phyloP scores from a whole-genome alignment of 2,113 vertebrate species.

The Deroptyus accipitrinus region DNA sequence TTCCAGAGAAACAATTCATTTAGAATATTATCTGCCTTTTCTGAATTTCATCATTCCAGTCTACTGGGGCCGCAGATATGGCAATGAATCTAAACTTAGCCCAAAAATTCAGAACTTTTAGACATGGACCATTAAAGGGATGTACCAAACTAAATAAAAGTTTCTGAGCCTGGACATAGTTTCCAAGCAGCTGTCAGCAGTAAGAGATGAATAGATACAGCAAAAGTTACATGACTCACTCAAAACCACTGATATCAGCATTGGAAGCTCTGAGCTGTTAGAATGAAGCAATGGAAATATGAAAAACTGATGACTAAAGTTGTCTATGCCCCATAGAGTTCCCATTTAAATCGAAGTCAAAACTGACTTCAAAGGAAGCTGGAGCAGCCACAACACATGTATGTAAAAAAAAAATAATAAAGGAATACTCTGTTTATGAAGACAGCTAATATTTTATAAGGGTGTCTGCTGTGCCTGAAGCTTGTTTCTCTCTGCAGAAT shows the following conservation, averaged over 20 bases:
- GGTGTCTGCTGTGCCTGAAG: not conserved
- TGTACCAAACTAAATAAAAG: not conserved
- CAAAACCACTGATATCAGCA: not conserved
- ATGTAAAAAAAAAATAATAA: not conserved
- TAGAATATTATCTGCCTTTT: not conserved
- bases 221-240: not conserved
- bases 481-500: conserved; percentile 5
- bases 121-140: not conserved
- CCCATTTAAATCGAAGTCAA: not conserved
- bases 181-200: not conserved
- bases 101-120: not conserved
- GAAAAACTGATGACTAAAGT: not conserved
- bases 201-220: not conserved
- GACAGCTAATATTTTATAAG: not conserved
- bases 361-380: not conserved
- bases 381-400: not conserved
- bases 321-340: not conserved
- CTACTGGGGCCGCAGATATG: not conserved
- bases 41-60: not conserved
- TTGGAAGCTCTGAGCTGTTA: not conserved
- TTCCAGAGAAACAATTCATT: not conserved
- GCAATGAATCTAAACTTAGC: not conserved
- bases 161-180: not conserved
- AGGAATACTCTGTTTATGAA: not conserved
- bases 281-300: not conserved